Evolutionary conservation across 1,140 invertebrate species (phyloP), one percentile per base, ranked within the genome.

Genomic region (Conus ventricosus): DNA sequence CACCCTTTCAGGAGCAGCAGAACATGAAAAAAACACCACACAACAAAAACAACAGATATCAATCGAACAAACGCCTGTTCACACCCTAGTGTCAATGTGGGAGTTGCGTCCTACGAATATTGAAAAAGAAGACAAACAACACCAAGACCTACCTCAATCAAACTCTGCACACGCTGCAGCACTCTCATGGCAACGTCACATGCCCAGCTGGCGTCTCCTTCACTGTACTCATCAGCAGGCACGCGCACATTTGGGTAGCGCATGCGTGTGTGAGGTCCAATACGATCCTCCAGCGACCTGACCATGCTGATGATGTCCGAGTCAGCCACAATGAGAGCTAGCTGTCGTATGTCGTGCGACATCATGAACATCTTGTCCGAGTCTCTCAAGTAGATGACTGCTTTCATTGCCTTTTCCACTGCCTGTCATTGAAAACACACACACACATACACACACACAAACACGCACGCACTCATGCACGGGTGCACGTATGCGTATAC

Each of bases 391-490:
- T 88, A 90, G 17, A 89, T 57, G 39, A 90, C 20, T 20, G 88
- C 88, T 63, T 90, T 90, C 20, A 90, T 23, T 23, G 90, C 90
- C 83, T 90, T 90, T 39, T 90, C 90, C 57, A 85, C 86, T 60
- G 88, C 88, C 90, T 90, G 78, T 17, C 71, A 71, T 53, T 23
- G 4, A 8, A 60, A 8, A 60, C 1, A 60, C 57, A 60, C 57
- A 60, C 57, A 60, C 57, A 60, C 57, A 60, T 4, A 60, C 8
- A 60, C 57, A 60, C 57, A 60, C 57, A 60, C 57, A 60, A 8
- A 60, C 57, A 60, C 57, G 5, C 57, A 60, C 57, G 15, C 57
- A 60, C 4, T 11, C 57, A 60, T 15, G 15, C 57, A 15, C 57
- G 5, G 8, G 15, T 4, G 15, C 57, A 60, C 57, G 5, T 15